Evolutionary conservation across 30 jellyfish, hydroid and myxozoan species (phyloP), one percentile per base, ranked within the genome.

Genomic region (Phacellophora camtschatica): DNA sequence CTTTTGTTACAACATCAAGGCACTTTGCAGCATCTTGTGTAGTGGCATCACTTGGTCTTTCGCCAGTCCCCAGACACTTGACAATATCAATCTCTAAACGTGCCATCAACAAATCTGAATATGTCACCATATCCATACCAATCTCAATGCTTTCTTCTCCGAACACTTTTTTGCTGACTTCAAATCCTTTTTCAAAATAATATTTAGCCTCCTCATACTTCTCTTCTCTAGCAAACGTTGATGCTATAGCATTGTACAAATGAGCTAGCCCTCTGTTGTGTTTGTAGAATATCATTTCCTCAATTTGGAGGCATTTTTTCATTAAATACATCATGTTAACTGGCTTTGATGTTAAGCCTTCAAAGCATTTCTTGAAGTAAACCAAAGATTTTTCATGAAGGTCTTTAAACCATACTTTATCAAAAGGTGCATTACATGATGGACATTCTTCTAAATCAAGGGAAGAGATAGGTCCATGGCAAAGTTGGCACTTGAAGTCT

Each of bases 91-190:
- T 63, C 23, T 66, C 78, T 4, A 86, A 15, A 24, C 74, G 34
- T 30, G 53, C 88, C 83, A 91, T 84, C 41, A 73, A 51, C 16
- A 92, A 37, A 35, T 86, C 98, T 1, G 96, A 50, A 32, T 79
- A 58, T 76, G 93, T 92, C 39, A 80, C 81, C 64, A 85, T 19
- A n/a, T 54, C 89, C 48, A 77, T 74, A 25, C 96, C 92, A 34
- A 70, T 74, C 59, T 92, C 98, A 39, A 84, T 82, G 43, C 98
- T 86, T 28, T 81, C 77, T 20, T 82, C 87, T 3, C 97, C 98
- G 55, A 71, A 66, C 28, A 35, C 35, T n/a, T 18, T n/a, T 27
- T 41, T 50, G 16, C 48, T 35, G 28, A 86, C 67, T 29, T 45
- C 80, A 23, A 92, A 71, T 39, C 94, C 66, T 43, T 81, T 65